Percentiles rank a stretch among this genome's conserved stretches.
Conservation (phyloP, 1,140 invertebrate genomes). For the Zaprionus africanus region DNA sequence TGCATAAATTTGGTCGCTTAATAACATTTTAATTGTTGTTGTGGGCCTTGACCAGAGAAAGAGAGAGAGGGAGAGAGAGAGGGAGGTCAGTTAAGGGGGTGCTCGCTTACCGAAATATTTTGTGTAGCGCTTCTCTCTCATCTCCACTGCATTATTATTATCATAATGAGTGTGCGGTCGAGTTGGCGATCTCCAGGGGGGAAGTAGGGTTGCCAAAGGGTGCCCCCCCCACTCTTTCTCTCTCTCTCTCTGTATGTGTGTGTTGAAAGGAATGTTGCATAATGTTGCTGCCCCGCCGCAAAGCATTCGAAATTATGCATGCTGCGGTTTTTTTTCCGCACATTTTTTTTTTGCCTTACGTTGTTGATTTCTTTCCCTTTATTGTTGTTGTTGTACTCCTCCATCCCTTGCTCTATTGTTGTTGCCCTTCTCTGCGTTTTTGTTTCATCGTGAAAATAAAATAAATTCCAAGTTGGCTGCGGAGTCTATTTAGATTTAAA, state of each 20-base stretch:
- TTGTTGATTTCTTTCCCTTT: slow-evolving; percentile 30
- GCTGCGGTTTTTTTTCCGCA: slow-evolving; percentile 67
- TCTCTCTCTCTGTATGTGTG: slow-evolving; percentile 25
- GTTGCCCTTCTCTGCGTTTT: slow-evolving; percentile 11
- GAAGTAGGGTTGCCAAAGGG: neutral
- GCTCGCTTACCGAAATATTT: slow-evolving; percentile 40
- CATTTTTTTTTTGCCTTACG: slow-evolving; percentile 56
- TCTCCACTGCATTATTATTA: slow-evolving; percentile 67
- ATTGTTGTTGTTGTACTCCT: slow-evolving; percentile 7
- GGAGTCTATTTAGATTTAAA: slow-evolving; percentile 79
- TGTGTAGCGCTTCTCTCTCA: slow-evolving; percentile 41
- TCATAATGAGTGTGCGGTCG: slow-evolving; percentile 72
- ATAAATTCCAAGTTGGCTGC: slow-evolving; percentile 72
- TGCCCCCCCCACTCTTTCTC: neutral
- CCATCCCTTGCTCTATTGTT: slow-evolving; percentile 2
- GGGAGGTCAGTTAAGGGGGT: neutral
- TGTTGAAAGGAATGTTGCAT: slow-evolving; percentile 75
- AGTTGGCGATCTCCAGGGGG: slow-evolving; percentile 12
- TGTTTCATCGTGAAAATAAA: slow-evolving; percentile 36
- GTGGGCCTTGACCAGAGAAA: slow-evolving; percentile 67
- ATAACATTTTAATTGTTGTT: slow-evolving; percentile 82
- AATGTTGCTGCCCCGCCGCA: slow-evolving; percentile 65
- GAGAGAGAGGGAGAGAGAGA: neutral
- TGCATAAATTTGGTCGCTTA: slow-evolving; percentile 77
- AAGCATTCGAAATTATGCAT: slow-evolving; percentile 77